Evolutionary conservation across 2,888 invertebrate genomes (phyloP), one percentile per base, ranked within the genome.

Genomic region (Thysanoteuthis rhombus): DNA sequence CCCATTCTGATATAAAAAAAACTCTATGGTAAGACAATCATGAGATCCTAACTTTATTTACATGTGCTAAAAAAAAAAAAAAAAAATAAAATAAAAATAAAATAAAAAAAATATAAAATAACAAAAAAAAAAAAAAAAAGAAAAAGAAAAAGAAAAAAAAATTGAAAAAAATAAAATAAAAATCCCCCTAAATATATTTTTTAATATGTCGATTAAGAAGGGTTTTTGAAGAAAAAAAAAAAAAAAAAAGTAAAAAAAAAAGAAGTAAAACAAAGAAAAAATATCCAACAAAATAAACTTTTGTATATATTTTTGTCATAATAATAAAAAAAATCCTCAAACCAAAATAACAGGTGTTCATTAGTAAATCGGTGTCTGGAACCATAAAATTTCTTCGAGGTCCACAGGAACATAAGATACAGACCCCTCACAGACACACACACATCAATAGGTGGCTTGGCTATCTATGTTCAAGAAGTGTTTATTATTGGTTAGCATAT

Each of bases 1-100:
- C 40, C 45, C 91, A 92, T 92, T 92, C 91, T 92, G 91, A 45
- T 92, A n/a, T 39, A 39, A 91, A 39, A 90, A 90, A 92, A 45
- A 42, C 16, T 92, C 91, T 92, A 92, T 92, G 91, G 45, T 92
- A 42, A 42, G 42, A 92, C 91, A 92, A 92, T 42, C 91, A 92
- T 92, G 91, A 92, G 40, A 92, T n/a, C n/a, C 40, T 92, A 45
- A n/a, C 40, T 92, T 92, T 92, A 92, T 92, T 92, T 92, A 92
- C 91, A 92, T 42, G 42, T 92, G 32, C 45, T 92, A 32, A 92
- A 2, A 38, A 38, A 42, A n/a, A 42, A 92, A 42, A 92, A 42
- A 42, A 39, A 39, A 42, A 92, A 42, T 36, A 42, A 92, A 42
- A 42, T 40, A 40, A 42, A 91, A 91, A 42, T 3, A 42, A 92